Evolutionary conservation across 2,888 invertebrate species (phyloP), one percentile per base, ranked within the genome.

Genomic region (Unio delphinus): DNA sequence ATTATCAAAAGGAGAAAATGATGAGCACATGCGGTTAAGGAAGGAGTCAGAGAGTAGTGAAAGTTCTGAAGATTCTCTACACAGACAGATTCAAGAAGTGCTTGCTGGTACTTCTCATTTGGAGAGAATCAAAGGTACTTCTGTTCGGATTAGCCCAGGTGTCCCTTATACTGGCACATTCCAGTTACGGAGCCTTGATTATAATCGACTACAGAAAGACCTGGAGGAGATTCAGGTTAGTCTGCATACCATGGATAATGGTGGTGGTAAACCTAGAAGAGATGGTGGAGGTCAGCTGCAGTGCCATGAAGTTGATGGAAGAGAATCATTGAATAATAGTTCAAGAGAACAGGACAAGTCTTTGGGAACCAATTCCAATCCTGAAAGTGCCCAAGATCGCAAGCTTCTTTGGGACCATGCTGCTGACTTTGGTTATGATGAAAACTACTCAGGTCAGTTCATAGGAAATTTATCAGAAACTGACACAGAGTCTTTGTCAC

Each of bases 161-260:
- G 63, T 30, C 45, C 28, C 18, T 55, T 55, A 28, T 55, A 17
- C 55, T 55, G n/a, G 54, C 45, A 17, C 34, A n/a, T 65, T 45
- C 17, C n/a, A 28, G n/a, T 17, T 34, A 65, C 11, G 58, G n/a
- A 57, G 34, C n/a, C 45, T 45, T 45, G 45, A 45, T 15, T 86
- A 83, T 64, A 77, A 77, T 3, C 68, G 73, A 55, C 75, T 88
- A 34, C 86, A 86, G 34, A 73, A 70, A 63, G 88, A 88, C 67
- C 78, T 88, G n/a, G 84, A 88, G 65, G 87, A 87, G 67, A 88
- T 88, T 54, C 85, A 87, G 72, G 80, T 81, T 62, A 83, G 82
- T 70, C 75, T 88, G 30, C 78, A 80, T 62, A 64, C 58, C 45
- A 45, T 45, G 26, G 45, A 63, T 63, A 28, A 63, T 23, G n/a